phyloP scores from a whole-genome alignment of 2,888 invertebrate genomes.

The Labia minor region DNA sequence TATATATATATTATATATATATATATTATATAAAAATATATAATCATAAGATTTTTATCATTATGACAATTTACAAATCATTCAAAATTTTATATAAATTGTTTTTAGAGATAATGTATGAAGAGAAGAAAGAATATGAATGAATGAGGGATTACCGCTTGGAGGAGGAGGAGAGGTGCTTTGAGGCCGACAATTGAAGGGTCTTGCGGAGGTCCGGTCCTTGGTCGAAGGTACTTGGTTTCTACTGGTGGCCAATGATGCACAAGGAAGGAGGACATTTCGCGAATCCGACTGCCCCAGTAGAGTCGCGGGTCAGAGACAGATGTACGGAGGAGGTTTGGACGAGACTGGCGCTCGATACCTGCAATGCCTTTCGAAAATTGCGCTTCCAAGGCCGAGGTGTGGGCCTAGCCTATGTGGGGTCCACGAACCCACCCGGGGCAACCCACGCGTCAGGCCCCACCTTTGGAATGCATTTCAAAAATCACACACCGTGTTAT shows the following conservation, averaged over 20 bases:
- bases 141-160: neutral
- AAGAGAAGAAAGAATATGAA: too few species aligned
- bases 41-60: too few species aligned
- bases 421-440: neutral
- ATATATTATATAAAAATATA: too few species aligned
- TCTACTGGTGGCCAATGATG: neutral
- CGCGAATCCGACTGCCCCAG: neutral
- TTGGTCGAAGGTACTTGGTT: neutral
- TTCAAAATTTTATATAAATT: too few species aligned
- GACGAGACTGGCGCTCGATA: neutral
- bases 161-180: neutral
- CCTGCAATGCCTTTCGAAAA: neutral
- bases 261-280: neutral
- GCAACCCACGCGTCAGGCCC: neutral
- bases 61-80: too few species aligned
- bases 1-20: too few species aligned
- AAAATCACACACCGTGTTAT: too few species aligned
- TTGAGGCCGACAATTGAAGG: neutral
- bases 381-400: neutral
- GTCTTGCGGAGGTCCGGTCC: neutral
- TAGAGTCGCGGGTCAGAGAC: too few species aligned
- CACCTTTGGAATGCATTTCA: neutral
- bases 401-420: neutral
- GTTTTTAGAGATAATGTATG: too few species aligned
- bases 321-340: neutral